phyloP scores from a whole-genome alignment of 2,888 invertebrate species.

The Acanthacorydalis orientalis region DNA sequence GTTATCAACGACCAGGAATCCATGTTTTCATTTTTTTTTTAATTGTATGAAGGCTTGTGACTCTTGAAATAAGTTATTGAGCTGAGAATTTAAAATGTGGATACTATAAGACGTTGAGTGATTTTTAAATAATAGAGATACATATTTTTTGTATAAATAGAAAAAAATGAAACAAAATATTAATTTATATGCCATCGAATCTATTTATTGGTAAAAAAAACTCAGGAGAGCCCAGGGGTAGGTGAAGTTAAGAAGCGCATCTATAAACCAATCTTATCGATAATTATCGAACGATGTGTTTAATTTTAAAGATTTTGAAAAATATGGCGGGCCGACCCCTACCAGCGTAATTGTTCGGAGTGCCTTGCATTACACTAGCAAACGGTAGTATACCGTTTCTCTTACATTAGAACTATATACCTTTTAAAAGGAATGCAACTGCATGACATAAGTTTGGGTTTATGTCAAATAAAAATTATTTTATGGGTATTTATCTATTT shows the following conservation, averaged over 20 bases:
- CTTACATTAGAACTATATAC: constrained; percentile 1
- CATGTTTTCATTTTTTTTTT: constrained; percentile 1
- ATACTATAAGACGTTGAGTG: constrained; percentile 2
- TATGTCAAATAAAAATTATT: too few relatives aligned
- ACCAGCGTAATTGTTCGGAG: constrained; percentile 6
- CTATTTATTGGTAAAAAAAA: background rate
- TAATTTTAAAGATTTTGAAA: too few relatives aligned
- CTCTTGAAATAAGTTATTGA: constrained; percentile 2
- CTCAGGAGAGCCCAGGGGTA: constrained; percentile 1
- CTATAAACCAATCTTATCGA: background rate
- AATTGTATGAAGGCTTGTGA: constrained; percentile 5
- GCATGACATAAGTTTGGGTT: background rate
- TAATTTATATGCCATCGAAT: constrained; percentile 5
- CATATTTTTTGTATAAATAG: constrained; percentile 7
- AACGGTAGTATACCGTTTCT: background rate
- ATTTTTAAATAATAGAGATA: constrained; percentile 2
- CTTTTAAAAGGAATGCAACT: background rate
- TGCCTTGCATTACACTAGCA: constrained; percentile 7
- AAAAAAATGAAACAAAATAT: background rate
- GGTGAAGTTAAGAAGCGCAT: background rate
- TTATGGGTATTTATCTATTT: too few relatives aligned
- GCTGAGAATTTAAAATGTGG: constrained; percentile 5
- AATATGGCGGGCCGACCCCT: too few relatives aligned
- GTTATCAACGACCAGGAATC: constrained; percentile 2
- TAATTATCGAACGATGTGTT: background rate